Evolutionary conservation across 2,888 invertebrate genomes (phyloP).

Genomic region (Unio delphinus): DNA sequence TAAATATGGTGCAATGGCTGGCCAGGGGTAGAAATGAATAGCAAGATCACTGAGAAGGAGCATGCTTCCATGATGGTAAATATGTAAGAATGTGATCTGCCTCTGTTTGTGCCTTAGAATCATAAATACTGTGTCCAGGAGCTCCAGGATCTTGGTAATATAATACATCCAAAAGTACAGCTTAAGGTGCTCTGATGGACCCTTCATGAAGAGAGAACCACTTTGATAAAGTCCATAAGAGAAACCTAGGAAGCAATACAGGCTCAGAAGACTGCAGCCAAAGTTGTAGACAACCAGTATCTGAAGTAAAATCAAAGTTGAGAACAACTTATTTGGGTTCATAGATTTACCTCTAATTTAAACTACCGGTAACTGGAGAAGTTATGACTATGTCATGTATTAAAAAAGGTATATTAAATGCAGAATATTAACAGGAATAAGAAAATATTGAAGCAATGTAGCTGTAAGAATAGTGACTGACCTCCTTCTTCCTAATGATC

Average conservation of each 20-base stretch:
- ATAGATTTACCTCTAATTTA: not conserved
- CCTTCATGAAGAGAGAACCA: slow-evolving; percentile 54
- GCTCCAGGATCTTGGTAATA: slow-evolving; percentile 63
- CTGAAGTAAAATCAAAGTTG: slow-evolving; percentile 45
- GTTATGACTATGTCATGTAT: too few species aligned
- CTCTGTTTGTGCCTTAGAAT: slow-evolving; percentile 63
- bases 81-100: slow-evolving; percentile 68
- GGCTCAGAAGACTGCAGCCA: slow-evolving; percentile 56
- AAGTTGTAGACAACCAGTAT: slow-evolving; percentile 66
- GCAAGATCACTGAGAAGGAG: slow-evolving; percentile 64
- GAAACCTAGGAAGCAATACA: slow-evolving; percentile 55
- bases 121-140: slow-evolving; percentile 70
- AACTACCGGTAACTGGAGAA: not conserved
- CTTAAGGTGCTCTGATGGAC: slow-evolving; percentile 33
- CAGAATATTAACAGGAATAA: not conserved
- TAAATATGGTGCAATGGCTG: slow-evolving; percentile 60
- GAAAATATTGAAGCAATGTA: not conserved
- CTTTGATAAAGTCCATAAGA: slow-evolving; percentile 40
- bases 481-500: too few species aligned
- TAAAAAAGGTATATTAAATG: not conserved
- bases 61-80: slow-evolving; percentile 69
- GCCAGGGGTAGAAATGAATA: slow-evolving; percentile 59
- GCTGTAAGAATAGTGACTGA: too few species aligned
- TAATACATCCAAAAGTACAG: slow-evolving; percentile 60
- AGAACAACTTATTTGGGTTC: not conserved